A percentile compares a stretch with the other conserved stretches of the same genome.
Conservation (phyloP, 2,888 invertebrate species). For the Xestia xanthographa region DNA sequence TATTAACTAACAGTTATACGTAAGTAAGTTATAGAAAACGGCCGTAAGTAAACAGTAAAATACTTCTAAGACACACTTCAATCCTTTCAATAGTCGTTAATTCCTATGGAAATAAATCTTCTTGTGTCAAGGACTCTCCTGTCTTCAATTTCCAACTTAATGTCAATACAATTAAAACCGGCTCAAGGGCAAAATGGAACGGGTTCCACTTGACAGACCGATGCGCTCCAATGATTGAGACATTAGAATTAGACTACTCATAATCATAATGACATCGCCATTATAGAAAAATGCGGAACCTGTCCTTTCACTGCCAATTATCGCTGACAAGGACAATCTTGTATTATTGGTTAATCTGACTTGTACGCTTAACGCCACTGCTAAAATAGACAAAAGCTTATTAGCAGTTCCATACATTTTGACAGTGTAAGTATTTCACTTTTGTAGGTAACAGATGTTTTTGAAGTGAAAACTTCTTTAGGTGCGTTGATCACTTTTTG, state of each 20-base stretch:
- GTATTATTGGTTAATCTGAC: not conserved
- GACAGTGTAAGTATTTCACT: too few species aligned
- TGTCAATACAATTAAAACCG: constrained; percentile 63
- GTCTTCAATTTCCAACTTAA: constrained; percentile 32
- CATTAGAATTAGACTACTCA: constrained; percentile 33
- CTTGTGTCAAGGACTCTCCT: constrained; percentile 20
- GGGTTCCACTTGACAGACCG: constrained; percentile 69
- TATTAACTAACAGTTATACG: too few species aligned
- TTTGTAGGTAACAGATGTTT: too few species aligned
- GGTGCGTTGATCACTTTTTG: too few species aligned
- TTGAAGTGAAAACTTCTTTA: too few species aligned
- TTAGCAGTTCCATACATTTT: too few species aligned
- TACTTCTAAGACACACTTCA: constrained; percentile 2
- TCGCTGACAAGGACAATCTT: constrained; percentile 21
- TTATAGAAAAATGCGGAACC: constrained; percentile 39
- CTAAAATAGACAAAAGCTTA: not conserved
- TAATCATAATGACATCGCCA: constrained; percentile 36
- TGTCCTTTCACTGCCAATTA: constrained; percentile 33
- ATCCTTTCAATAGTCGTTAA: constrained; percentile 30
- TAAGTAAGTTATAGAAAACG: too few species aligned
- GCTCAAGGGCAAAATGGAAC: constrained; percentile 77
- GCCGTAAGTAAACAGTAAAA: not conserved
- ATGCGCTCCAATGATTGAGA: constrained; percentile 57
- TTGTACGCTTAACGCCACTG: not conserved
- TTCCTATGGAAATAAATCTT: constrained; percentile 43